A percentile compares a stretch with the other conserved stretches of the same genome.
These are phyloP conservation scores for Drosophila ironensis DNA, from an alignment of 1,140 invertebrate genomes.

Conservation along the genomic window DNA sequence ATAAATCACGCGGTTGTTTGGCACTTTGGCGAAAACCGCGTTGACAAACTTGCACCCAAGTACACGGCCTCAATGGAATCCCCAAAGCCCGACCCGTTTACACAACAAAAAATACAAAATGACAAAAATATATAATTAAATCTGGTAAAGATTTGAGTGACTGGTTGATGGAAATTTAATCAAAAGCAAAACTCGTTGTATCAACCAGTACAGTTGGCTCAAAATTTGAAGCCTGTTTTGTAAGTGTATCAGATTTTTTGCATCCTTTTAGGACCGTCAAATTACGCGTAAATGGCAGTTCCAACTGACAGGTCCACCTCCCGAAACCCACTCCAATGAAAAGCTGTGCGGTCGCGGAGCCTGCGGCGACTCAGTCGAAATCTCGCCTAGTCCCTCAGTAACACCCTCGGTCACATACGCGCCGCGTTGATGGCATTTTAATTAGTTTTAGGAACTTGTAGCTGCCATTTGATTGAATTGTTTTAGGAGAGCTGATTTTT, in stretches of 20 bases:
- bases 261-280: conserved; percentile 63
- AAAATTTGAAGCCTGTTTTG: background rate
- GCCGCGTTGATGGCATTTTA: conserved; percentile 74
- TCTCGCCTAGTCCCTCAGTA: background rate
- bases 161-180: too few relatives aligned
- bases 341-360: conserved; percentile 33
- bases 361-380: conserved; percentile 34
- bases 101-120: background rate
- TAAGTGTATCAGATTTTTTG: background rate
- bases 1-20: conserved; percentile 78
- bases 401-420: conserved; percentile 23
- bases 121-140: background rate
- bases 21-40: conserved; percentile 52
- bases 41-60: conserved; percentile 65
- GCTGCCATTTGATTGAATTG: conserved; percentile 75
- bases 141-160: too few relatives aligned
- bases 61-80: conserved; percentile 2
- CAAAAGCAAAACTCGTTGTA: background rate
- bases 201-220: too few relatives aligned
- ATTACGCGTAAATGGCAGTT: conserved; percentile 74
- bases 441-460: conserved; percentile 79
- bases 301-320: conserved; percentile 45
- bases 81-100: conserved; percentile 1
- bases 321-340: background rate
- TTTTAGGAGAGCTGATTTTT: conserved; percentile 37